phyloP scores from a whole-genome alignment of 2,113 vertebrate species.

The Loxodonta africana region DNA sequence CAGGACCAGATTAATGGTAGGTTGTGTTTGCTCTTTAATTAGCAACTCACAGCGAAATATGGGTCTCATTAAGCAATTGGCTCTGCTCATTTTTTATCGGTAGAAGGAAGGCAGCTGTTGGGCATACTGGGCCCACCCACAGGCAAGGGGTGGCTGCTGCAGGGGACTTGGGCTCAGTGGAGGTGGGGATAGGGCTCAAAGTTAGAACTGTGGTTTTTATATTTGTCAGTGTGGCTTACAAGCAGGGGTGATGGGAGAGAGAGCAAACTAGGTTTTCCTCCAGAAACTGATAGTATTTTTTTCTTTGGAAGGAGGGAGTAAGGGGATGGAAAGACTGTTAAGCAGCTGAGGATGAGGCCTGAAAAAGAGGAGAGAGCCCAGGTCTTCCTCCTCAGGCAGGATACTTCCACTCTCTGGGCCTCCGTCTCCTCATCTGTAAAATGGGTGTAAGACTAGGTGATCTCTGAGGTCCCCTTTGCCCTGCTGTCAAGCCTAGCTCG shows the following conservation, averaged over 20 bases:
- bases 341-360: neutral
- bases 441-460: neutral
- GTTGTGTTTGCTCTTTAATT: conserved; percentile 77
- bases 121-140: conserved; percentile 38
- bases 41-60: conserved; percentile 55
- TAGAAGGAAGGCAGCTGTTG: neutral
- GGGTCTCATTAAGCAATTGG: conserved; percentile 67
- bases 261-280: neutral
- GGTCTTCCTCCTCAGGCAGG: neutral
- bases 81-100: neutral
- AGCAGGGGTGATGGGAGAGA: neutral
- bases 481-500: neutral
- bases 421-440: neutral
- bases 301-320: neutral
- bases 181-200: neutral
- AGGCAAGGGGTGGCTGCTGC: neutral
- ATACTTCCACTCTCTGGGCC: neutral
- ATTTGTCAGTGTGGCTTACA: neutral
- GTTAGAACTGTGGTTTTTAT: neutral
- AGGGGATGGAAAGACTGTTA: neutral
- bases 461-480: neutral
- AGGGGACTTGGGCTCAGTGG: fast-evolving
- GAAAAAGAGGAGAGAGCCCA: neutral
- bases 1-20: conserved; percentile 96
- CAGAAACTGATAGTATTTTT: neutral